Evolutionary conservation across 2,113 vertebrate genomes (phyloP), one percentile per base, ranked within the genome.

Genomic region (Telmatochromis brichardi): DNA sequence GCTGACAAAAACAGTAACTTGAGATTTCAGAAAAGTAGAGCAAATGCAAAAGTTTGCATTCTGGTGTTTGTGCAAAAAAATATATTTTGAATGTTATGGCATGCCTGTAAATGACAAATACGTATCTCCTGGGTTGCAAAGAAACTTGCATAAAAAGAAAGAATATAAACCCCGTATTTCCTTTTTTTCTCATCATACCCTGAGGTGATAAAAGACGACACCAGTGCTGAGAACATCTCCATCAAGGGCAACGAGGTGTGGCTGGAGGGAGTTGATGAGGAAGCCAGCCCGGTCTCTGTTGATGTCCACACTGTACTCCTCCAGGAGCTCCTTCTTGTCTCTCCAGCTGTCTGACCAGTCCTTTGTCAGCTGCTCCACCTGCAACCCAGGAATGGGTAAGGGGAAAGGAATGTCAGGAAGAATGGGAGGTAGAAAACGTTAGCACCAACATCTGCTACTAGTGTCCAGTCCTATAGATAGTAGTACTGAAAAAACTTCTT

Each of bases 171-270:
- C 37, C 54, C 4, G 2, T 6, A 4, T 50, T 17, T 57, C 9
- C 5, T 35, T 63, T 58, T 63, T 57, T 19, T 2, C 6, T 40
- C 13, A 1, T 73, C 81, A 10, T 95, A 99, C 99, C 98, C 96
- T 97, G 94, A 99, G 98, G 91, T 99, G 97, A 92, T 99, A 99
- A 4, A 99, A 96, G 85, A 97, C 97, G 6, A 99, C 97, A 33
- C 97, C 97, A 5, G 98, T 99, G 94, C 98, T 99, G 88, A 99
- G 97, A 65, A 99, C 97, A 8, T 99, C 99, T 8, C 98, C 95
- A 65, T 99, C 97, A 91, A 99, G 92, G 7, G 97, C 96, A 80
- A 99, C 96, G 33, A 99, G 95, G 94, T 99, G 98, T 9, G 99
- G 98, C 87, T 97, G 95, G 89, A 95, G 97, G 26, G 98, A 98